Base-by-base conservation (phyloP, 1,140 invertebrate genomes). In the Rhagoletis zephyria region DNA sequence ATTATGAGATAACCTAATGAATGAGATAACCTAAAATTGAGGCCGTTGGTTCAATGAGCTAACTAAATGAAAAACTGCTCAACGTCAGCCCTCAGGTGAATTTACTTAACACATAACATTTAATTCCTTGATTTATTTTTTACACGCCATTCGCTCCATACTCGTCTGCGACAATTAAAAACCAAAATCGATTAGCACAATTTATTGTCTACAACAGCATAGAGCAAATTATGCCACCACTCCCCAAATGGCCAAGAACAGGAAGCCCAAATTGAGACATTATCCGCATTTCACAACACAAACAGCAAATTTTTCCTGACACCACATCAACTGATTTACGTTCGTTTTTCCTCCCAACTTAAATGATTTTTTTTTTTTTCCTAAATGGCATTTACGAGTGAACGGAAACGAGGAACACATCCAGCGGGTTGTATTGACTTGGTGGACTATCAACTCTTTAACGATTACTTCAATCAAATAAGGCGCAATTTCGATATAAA, bases 211-310 rank as follows among this genome's bases (percentile, higher is more conserved):
- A 81, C 74, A 56, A 81, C 48, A 81, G 9, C 67, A 81, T 56
- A 81, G 56, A 74, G 16, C 70, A 74, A 74, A 48, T 74, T 81
- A 81, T 81, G 48, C 74, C 48, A 74, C 40, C 42, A 81, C 74
- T 51, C 74, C 74, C 7, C 74, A 81, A 56, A 81, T 56, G 74
- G 74, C 59, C 48, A 56, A 19, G 16, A 81, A 51, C 48, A 81
- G 74, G 74, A 81, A 81, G 74, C 16, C 74, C 74, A 81, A 81
- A 81, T 81, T 81, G 48, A 81, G 74, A 81, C 74, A 81, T 81
- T 81, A 56, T 59, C 74, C 74, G 42, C 74, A 81, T 81, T 81
- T 56, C 74, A 81, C 74, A 81, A 81, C n/a, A 81, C 48, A 56
- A 81, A 81, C 5, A 81, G 45, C 74, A 81, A 81, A 81, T 81